Evolutionary conservation across 64 coral and sea anemone genomes (phyloP), one percentile per base, ranked within the genome.

Genomic region (Actinia equina): DNA sequence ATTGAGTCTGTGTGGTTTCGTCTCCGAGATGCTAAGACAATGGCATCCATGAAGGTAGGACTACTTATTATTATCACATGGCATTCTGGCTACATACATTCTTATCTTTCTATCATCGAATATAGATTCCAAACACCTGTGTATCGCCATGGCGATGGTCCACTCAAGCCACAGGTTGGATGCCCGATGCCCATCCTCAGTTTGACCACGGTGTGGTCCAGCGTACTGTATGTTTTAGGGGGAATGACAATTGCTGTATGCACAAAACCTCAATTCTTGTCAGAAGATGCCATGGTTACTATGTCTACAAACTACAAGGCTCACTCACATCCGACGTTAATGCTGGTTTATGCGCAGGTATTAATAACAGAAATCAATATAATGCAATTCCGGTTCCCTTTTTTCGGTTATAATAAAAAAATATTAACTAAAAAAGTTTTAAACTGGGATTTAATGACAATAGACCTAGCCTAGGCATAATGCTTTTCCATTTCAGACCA

Each of bases 171-270:
- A 45, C 85, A 45, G 63, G 85, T 2, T 87, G 61, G 61, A 62
- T 87, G 37, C 60, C 22, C 17, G 85, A 46, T 41, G 12, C 30
- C 59, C 85, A 87, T 74, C 62, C 85, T 43, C 25, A 49, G 5
- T 25, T 49, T 46, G 43, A 77, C 3, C 44, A 87, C 10, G 60
- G 37, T 60, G 60, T 87, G 59, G 85, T 87, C 17, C 7, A 87
- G 19, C 85, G 62, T 17, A 87, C 62, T 11, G 85, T 87, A 43
- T 87, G 64, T 20, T 87, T 87, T 19, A 69, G 69, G 23, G 76
- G 64, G 85, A 26, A 87, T 77, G 61, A 17, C 43, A 44, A 76
- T 49, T 87, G 85, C 61, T 87, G 85, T 53, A 44, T 15, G 15
- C 43, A 62, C 42, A 51, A 87, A 13, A 45, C 64, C 6, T 20